Conservation (phyloP, 2,797 vertebrate genomes). For the Apogon hyalosoma region DNA sequence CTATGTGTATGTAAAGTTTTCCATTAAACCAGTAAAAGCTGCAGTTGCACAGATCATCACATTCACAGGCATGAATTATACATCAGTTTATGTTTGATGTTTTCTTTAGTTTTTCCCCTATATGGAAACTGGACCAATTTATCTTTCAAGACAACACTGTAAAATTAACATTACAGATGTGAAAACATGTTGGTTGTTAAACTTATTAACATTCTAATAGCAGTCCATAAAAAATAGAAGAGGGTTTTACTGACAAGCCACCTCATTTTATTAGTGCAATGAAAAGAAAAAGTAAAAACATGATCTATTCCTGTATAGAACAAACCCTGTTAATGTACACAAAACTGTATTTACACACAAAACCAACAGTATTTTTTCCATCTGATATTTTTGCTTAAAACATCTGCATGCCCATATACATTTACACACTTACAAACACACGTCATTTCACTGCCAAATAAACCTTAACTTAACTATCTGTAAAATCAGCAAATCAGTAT, state of each 20-base stretch:
- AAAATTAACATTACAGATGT: background rate
- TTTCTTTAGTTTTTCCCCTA: too few relatives aligned
- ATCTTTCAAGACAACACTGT: too few relatives aligned
- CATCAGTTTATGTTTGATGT: too few relatives aligned
- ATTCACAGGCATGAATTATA: too few relatives aligned
- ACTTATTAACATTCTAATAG: background rate
- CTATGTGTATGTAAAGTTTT: too few relatives aligned
- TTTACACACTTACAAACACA: conserved; percentile 1
- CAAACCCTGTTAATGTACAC: conserved; percentile 45
- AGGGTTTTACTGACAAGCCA: conserved; percentile 22
- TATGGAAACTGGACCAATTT: too few relatives aligned
- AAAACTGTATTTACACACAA: conserved; percentile 56
- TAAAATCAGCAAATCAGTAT: conserved; percentile 30
- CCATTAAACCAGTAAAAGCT: too few relatives aligned
- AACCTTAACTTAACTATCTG: conserved; percentile 18
- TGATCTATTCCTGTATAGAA: conserved; percentile 49
- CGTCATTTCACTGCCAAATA: conserved; percentile 23
- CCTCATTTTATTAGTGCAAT: conserved; percentile 57
- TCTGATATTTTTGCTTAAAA: conserved; percentile 18
- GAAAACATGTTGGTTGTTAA: background rate
- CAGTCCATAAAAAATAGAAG: background rate
- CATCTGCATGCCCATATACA: background rate
- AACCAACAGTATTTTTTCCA: conserved; percentile 33
- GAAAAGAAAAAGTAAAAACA: conserved; percentile 54
- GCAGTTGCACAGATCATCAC: too few relatives aligned